These are phyloP conservation scores for Lasioglossum zephyrum DNA, from an alignment of 2,888 invertebrate genomes.

Conservation along the genomic window DNA sequence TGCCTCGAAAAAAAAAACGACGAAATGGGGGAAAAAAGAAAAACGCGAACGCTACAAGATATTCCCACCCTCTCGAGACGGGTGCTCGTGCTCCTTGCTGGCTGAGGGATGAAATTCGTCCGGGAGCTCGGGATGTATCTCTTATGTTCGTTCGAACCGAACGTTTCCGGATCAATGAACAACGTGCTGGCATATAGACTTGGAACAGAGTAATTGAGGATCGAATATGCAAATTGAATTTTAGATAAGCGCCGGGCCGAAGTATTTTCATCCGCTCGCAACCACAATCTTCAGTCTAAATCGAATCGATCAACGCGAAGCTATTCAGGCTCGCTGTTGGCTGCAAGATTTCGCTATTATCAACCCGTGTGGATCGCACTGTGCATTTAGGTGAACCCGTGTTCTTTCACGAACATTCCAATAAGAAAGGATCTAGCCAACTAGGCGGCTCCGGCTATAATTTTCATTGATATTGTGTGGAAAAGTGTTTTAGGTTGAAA, in stretches of 20 bases:
- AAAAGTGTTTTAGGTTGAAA: too few relatives aligned
- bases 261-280: background rate
- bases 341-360: background rate
- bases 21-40: background rate
- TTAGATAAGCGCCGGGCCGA: background rate
- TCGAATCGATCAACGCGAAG: background rate
- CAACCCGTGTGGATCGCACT: background rate
- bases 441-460: too few relatives aligned
- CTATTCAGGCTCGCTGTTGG: background rate
- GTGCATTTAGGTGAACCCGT: slow-evolving; percentile 1
- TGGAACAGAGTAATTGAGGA: slow-evolving; percentile 1
- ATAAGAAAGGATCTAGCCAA: background rate
- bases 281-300: background rate
- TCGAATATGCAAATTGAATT: slow-evolving; percentile 34
- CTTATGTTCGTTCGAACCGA: background rate
- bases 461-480: too few relatives aligned
- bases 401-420: background rate
- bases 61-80: background rate
- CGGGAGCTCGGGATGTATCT: background rate
- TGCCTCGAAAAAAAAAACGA: background rate
- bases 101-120: slow-evolving; percentile 5
- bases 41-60: background rate
- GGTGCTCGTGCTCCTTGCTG: background rate
- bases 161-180: slow-evolving; percentile 2
- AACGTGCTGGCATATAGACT: background rate